Percentiles rank a stretch among this genome's conserved stretches.
Conservation (phyloP, 2,113 vertebrate genomes). For the Scortum barcoo region DNA sequence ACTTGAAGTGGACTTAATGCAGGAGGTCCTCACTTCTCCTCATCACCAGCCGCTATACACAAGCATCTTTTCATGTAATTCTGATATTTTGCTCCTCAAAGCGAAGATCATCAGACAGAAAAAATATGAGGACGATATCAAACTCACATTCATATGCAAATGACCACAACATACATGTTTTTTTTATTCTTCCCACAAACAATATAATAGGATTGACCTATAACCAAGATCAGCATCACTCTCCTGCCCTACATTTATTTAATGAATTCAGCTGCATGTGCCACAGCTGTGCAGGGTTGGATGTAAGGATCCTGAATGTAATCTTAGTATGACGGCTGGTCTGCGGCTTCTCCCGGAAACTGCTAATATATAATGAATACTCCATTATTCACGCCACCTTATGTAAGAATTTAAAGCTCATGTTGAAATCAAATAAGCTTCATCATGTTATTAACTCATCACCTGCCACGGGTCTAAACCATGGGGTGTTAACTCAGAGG, state of each 20-base stretch:
- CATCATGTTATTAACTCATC: not conserved
- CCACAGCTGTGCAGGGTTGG: not conserved
- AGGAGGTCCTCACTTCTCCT: conserved; percentile 26
- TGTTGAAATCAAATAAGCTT: not conserved
- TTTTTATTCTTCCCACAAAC: not conserved
- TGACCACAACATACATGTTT: not conserved
- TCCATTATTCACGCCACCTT: not conserved
- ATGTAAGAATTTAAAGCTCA: not conserved
- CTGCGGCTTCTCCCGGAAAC: not conserved
- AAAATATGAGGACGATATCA: not conserved
- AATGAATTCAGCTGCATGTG: conserved; percentile 15
- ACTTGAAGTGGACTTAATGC: conserved; percentile 43
- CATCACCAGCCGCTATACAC: conserved; percentile 23
- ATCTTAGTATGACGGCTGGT: not conserved
- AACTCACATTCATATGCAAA: not conserved
- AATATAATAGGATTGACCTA: not conserved
- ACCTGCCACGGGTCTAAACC: not conserved
- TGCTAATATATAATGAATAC: too few species aligned
- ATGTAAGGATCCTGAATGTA: not conserved
- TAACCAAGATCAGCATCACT: not conserved
- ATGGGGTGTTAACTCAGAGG: not conserved
- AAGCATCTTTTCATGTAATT: conserved; percentile 13
- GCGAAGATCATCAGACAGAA: not conserved
- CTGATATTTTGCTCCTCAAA: not conserved
- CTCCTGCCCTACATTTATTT: conserved; percentile 10